Evolutionary conservation across 2,113 vertebrate genomes (phyloP), one percentile per base, ranked within the genome.

Genomic region (Xiphias gladius): DNA sequence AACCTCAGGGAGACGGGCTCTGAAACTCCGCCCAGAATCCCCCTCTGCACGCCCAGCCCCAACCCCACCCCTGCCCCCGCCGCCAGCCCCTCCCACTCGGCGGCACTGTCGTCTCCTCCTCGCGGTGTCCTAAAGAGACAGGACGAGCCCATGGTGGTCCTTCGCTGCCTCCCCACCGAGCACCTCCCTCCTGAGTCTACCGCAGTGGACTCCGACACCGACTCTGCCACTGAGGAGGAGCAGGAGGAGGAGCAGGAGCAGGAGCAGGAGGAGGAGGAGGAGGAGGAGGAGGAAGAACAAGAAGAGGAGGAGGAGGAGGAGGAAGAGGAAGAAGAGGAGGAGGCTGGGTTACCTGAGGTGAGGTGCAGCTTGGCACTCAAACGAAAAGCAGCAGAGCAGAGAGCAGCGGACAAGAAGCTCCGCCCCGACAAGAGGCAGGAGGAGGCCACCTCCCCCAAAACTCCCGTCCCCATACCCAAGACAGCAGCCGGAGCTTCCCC

Each of bases 301-400:
- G 96, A 96, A 88, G 95, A 94, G 82, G 81, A 94, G 82, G 80
- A 55, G 32, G 76, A 85, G 26, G 96, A 94, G 65, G 97, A 96
- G 39, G 48, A 96, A 94, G 87, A 96, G 43, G 95, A 95, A 54
- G 92, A 94, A 80, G 80, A 55, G 32, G 77, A 84, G 26, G 96
- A 94, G 84, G 96, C 95, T 35, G 48, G 95, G 92, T 7, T 14
- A 0, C 28, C 69, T 0, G 91, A 97, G 94, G 83, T 88, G 84
- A 96, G 94, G 74, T 61, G 76, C 43, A 24, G 20, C 20, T 1
- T 26, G 0, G 4, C 91, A 16, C 55, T 95, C 41, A 99, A 99
- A 88, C 96, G 97, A 24, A 99, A 98, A 87, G 93, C 94, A 12
- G 76, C 91, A 2, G 97, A 97, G 73, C 96, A 96, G 9, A 83